phyloP scores from a whole-genome alignment of 2,113 vertebrate genomes.

The Myrmecophaga tridactyla region DNA sequence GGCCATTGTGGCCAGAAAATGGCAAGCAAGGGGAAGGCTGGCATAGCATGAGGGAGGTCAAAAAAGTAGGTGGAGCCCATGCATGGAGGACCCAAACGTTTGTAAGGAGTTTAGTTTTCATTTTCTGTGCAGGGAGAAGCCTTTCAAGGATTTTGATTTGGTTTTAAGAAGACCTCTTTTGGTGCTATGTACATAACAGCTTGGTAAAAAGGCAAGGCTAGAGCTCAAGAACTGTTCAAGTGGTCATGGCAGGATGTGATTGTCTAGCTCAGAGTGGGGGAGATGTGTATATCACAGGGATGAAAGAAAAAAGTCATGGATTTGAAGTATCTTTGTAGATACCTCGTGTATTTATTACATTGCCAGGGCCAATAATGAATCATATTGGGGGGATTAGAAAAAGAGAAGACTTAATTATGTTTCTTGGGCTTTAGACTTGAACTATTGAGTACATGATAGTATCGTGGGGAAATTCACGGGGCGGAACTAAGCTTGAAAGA shows the following conservation, averaged over 20 bases:
- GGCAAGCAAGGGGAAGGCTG: too few species aligned
- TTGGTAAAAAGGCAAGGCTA: neutral
- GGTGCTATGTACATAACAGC: neutral
- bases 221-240: neutral
- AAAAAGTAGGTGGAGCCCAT: neutral
- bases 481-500: neutral
- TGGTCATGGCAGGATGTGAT: neutral
- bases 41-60: neutral
- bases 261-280: neutral
- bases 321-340: neutral
- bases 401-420: neutral
- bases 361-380: neutral
- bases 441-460: neutral
- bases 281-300: neutral
- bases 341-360: too few species aligned
- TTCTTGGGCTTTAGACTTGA: neutral
- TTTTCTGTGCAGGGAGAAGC: neutral
- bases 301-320: neutral
- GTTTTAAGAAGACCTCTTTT: neutral
- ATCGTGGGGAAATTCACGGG: neutral
- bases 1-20: neutral
- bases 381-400: neutral
- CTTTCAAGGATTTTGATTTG: neutral
- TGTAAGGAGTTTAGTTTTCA: neutral
- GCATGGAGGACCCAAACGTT: rapidly evolving